Percentiles rank a stretch among this genome's conserved stretches.
phyloP scores from a whole-genome alignment of 2,888 invertebrate species.

The Operophtera brumata region DNA sequence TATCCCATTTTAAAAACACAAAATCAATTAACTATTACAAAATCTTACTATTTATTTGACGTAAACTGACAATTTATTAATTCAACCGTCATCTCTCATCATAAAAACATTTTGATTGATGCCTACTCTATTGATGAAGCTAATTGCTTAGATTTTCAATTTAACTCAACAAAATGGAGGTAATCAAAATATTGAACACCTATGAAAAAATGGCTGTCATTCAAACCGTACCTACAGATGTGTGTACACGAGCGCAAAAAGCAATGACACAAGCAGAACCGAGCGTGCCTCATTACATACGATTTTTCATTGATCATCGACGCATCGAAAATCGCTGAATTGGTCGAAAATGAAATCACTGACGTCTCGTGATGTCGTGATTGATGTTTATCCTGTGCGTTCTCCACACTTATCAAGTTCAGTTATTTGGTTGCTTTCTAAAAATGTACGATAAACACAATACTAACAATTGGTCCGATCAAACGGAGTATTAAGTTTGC shows the following conservation, averaged over 20 bases:
- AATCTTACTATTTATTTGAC: slow-evolving; percentile 29
- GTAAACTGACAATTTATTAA: slow-evolving; percentile 34
- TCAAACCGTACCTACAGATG: slow-evolving; percentile 27
- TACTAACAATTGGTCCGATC: slow-evolving; percentile 79
- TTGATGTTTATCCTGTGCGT: slow-evolving; percentile 70
- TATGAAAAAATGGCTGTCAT: slow-evolving; percentile 35
- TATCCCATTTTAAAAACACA: slow-evolving; percentile 11
- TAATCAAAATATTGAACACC: slow-evolving; percentile 40
- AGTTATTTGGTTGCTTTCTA: slow-evolving; percentile 62
- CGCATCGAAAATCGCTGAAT: slow-evolving; percentile 59
- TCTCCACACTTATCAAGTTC: slow-evolving; percentile 55
- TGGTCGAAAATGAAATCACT: slow-evolving; percentile 55
- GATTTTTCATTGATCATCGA: slow-evolving; percentile 65
- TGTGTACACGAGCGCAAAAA: slow-evolving; percentile 44
- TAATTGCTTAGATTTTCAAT: slow-evolving; percentile 33
- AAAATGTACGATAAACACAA: slow-evolving; percentile 74
- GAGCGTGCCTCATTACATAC: slow-evolving; percentile 50
- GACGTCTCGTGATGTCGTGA: slow-evolving; percentile 65
- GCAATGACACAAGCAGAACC: slow-evolving; percentile 41
- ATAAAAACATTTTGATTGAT: slow-evolving; percentile 35
- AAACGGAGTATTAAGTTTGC: slow-evolving; percentile 79
- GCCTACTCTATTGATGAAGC: slow-evolving; percentile 27
- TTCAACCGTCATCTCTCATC: slow-evolving; percentile 29
- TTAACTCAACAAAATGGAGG: slow-evolving; percentile 38
- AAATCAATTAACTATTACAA: slow-evolving; percentile 23